Evolutionary conservation across 2,113 vertebrate genomes (phyloP).

Genomic region (Camelus bactrianus): DNA sequence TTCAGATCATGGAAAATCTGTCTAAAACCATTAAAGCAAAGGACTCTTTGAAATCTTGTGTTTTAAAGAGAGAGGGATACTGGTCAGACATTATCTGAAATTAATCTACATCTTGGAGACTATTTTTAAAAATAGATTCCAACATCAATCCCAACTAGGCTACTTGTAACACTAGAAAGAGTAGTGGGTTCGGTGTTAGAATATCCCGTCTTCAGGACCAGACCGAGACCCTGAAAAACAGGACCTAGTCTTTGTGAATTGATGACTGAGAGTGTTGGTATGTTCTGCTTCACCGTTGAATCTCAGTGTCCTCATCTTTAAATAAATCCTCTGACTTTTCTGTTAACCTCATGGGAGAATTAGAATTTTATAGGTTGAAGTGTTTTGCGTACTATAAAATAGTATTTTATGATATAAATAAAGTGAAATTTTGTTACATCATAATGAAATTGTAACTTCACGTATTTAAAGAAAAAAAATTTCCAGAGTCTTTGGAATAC

Average conservation of each 20-base stretch:
- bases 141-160: background rate
- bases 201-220: background rate
- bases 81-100: background rate
- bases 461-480: slow-evolving; percentile 20
- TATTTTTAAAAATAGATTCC: background rate
- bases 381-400: slow-evolving; percentile 28
- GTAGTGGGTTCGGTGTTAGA: background rate
- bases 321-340: background rate
- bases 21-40: slow-evolving; percentile 6
- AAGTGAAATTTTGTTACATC: background rate
- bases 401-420: slow-evolving; percentile 20
- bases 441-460: slow-evolving; percentile 40
- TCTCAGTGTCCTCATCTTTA: background rate
- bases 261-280: background rate
- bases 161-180: background rate
- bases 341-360: slow-evolving; percentile 27
- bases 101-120: background rate
- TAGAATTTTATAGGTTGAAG: background rate
- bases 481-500: background rate
- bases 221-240: background rate
- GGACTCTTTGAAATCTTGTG: background rate
- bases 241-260: background rate
- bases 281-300: background rate
- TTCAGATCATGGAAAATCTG: background rate
- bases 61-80: background rate